A percentile compares a stretch with the other conserved stretches of the same genome.
phyloP scores from a whole-genome alignment of 2,888 invertebrate species.

The Cerastis leucographa region DNA sequence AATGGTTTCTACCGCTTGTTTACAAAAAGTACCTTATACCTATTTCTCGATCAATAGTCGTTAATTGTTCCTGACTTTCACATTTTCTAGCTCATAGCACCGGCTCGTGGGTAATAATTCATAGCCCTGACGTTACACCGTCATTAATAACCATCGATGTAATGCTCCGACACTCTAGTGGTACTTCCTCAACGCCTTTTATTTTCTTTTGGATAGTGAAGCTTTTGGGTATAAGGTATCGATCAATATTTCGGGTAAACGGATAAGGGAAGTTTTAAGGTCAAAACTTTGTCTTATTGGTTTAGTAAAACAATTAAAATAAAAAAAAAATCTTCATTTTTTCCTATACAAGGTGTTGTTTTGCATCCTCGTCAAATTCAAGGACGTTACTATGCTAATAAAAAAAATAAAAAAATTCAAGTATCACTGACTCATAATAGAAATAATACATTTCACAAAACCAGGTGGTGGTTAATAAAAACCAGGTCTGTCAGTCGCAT shows the following conservation, averaged over 20 bases:
- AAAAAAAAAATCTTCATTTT: too few relatives aligned
- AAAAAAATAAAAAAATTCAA: too few relatives aligned
- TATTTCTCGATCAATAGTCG: slow-evolving; percentile 5
- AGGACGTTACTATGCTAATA: too few relatives aligned
- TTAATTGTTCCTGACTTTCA: slow-evolving; percentile 41
- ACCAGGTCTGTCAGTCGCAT: too few relatives aligned
- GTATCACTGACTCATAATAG: too few relatives aligned
- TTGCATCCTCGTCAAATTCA: too few relatives aligned
- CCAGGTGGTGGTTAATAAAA: too few relatives aligned
- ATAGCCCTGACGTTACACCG: slow-evolving; percentile 28
- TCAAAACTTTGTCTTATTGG: not conserved
- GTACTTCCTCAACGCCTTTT: not conserved
- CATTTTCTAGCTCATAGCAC: slow-evolving; percentile 25
- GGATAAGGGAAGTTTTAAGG: not conserved
- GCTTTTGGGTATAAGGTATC: not conserved
- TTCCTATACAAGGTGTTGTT: too few relatives aligned
- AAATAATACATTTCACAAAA: too few relatives aligned
- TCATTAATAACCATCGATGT: slow-evolving; percentile 29
- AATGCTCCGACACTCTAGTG: slow-evolving; percentile 19
- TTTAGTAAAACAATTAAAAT: not conserved
- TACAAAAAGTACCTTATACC: not conserved
- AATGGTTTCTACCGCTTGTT: not conserved
- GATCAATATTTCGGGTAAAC: not conserved
- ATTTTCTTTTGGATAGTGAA: slow-evolving; percentile 7
- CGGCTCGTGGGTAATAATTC: slow-evolving; percentile 20